A percentile compares a stretch with the other conserved stretches of the same genome.
Conservation (phyloP, 2,797 vertebrate species). For the Sebastes hubbsi region DNA sequence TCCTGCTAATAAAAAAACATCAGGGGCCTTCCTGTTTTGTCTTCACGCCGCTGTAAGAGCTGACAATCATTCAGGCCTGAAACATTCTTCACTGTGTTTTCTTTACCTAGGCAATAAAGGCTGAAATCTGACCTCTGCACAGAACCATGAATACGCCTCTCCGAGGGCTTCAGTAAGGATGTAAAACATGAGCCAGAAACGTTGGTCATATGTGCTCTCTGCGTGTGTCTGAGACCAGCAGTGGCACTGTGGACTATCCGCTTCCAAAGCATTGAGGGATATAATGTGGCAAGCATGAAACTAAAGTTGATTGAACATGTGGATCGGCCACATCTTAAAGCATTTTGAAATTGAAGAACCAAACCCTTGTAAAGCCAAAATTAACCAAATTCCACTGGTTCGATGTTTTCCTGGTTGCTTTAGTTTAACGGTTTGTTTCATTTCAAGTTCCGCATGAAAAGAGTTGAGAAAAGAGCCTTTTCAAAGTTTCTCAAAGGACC, state of each 20-base stretch:
- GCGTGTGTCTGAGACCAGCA: conserved; percentile 13
- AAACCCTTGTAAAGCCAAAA: conserved; percentile 30
- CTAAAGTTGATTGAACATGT: not conserved
- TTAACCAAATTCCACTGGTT: conserved; percentile 20
- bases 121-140: conserved; percentile 59
- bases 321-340: conserved; percentile 14
- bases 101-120: conserved; percentile 70
- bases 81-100: conserved; percentile 74
- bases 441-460: conserved; percentile 11
- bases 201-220: conserved; percentile 11
- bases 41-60: conserved; percentile 56
- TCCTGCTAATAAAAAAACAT: conserved; percentile 70
- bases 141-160: conserved; percentile 40
- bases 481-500: not conserved
- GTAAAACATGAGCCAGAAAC: conserved; percentile 47
- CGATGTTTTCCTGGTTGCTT: conserved; percentile 22
- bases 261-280: not conserved
- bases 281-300: conserved; percentile 2
- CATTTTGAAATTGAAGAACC: not conserved
- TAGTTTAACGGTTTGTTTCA: conserved; percentile 29
- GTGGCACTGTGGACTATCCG: not conserved
- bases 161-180: conserved; percentile 41
- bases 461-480: not conserved
- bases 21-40: conserved; percentile 78
- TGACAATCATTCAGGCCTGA: conserved; percentile 62